Conservation (phyloP, 2,797 vertebrate species). For the Mormyrops attenuatus region DNA sequence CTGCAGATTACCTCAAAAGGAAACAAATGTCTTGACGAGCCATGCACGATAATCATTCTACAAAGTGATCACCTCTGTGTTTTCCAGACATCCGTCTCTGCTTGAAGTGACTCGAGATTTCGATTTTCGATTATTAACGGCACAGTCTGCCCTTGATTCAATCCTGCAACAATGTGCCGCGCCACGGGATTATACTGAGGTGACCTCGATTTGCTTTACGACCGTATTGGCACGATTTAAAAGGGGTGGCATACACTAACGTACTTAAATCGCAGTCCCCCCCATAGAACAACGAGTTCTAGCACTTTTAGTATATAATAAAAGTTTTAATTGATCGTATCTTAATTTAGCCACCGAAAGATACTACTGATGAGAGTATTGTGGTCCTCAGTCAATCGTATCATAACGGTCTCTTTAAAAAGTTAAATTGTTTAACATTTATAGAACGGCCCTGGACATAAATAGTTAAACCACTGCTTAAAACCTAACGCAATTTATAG, state of each 20-base stretch:
- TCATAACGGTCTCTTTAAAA: neutral
- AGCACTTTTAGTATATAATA: neutral
- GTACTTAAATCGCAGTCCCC: neutral
- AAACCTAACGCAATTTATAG: neutral
- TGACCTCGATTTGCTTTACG: neutral
- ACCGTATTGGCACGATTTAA: neutral
- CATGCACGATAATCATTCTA: neutral
- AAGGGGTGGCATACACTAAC: neutral
- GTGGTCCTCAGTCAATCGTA: neutral
- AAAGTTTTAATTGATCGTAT: neutral
- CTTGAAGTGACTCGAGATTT: neutral
- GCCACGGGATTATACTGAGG: neutral
- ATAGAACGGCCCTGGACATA: neutral
- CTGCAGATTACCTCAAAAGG: neutral
- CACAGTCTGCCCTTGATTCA: neutral
- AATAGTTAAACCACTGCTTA: neutral
- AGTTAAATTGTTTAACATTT: neutral
- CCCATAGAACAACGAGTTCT: neutral
- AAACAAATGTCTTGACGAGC: neutral
- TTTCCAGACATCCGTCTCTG: neutral
- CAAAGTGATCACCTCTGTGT: constrained; percentile 10
- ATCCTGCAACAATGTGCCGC: neutral
- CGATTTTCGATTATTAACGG: constrained; percentile 13
- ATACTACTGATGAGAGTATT: neutral
- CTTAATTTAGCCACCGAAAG: neutral